These are phyloP conservation scores for Sarcoramphus papa DNA, from an alignment of 2,797 vertebrate species.

Conservation along the genomic window DNA sequence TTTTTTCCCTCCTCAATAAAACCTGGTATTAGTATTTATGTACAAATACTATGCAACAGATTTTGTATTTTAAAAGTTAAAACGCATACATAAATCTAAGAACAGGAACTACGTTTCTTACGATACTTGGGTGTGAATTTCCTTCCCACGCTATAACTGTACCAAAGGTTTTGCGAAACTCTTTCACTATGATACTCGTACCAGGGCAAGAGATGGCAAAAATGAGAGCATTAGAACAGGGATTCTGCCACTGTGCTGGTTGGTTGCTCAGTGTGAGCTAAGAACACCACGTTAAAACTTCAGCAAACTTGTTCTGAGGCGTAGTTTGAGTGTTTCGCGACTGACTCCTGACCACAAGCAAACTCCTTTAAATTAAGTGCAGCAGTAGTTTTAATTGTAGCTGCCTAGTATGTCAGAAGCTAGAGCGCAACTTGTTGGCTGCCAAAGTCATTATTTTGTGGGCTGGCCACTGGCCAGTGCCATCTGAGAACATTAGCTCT, in stretches of 20 bases:
- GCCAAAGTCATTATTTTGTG: not conserved
- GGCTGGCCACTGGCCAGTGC: not conserved
- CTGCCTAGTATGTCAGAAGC: not conserved
- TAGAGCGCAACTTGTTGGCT: not conserved
- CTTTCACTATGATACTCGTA: not conserved
- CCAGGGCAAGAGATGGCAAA: not conserved
- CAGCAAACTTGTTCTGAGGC: not conserved
- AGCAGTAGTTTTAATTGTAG: not conserved
- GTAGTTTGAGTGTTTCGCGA: not conserved
- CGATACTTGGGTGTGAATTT: not conserved
- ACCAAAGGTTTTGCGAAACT: not conserved
- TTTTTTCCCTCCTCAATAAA: not conserved
- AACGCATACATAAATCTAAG: not conserved
- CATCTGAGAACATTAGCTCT: not conserved
- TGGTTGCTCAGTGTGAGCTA: not conserved
- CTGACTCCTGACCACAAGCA: not conserved
- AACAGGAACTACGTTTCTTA: not conserved
- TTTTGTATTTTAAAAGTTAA: not conserved
- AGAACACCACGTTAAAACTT: not conserved
- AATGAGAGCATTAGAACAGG: not conserved
- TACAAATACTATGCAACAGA: not conserved
- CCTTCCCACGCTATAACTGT: not conserved
- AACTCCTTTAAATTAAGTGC: not conserved
- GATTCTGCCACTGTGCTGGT: not conserved
- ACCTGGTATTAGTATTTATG: not conserved